Evolutionary conservation across 2,113 vertebrate genomes (phyloP).

Genomic region (Antechinus flavipes): DNA sequence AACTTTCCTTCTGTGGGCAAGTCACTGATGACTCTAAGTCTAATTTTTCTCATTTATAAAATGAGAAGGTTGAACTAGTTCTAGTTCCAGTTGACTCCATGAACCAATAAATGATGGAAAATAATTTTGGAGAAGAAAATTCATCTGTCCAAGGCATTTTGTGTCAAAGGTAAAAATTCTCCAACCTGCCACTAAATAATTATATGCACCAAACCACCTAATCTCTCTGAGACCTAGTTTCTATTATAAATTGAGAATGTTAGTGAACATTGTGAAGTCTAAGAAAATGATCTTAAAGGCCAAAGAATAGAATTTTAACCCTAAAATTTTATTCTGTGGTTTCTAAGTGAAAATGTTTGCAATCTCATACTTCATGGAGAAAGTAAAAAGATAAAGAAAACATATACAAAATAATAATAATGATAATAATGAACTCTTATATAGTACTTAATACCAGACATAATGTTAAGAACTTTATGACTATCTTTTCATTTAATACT

Average conservation of each 20-base stretch:
- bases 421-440: background rate
- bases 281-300: background rate
- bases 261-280: background rate
- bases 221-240: background rate
- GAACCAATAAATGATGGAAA: background rate
- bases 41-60: background rate
- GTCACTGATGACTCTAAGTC: background rate
- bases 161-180: background rate
- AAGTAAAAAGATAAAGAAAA: background rate
- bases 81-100: background rate
- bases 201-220: background rate
- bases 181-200: background rate
- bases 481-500: background rate
- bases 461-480: background rate
- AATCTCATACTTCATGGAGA: background rate
- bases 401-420: background rate
- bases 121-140: background rate
- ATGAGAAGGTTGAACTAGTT: background rate
- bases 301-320: background rate
- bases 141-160: background rate
- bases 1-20: background rate
- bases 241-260: background rate
- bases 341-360: constrained; percentile 7
- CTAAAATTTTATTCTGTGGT: background rate
- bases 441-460: background rate